phyloP scores from a whole-genome alignment of 2,113 vertebrate genomes.

The Myotis yumanensis region DNA sequence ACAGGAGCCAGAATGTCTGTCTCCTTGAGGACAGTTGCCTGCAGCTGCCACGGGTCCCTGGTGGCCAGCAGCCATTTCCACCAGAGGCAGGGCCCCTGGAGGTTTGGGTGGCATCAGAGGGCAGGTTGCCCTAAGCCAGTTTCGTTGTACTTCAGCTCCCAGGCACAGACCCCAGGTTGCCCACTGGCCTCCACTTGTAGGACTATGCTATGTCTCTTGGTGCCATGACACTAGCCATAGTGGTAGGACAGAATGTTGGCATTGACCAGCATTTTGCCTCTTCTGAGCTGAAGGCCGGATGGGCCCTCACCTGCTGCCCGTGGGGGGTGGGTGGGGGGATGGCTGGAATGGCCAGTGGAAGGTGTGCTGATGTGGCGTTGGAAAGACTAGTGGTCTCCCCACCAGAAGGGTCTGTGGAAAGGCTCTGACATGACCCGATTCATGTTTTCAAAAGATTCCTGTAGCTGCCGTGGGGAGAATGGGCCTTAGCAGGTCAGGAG shows the following conservation, averaged over 20 bases:
- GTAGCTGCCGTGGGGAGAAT: background rate
- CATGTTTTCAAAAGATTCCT: background rate
- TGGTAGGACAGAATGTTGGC: background rate
- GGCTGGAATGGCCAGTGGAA: fast-evolving
- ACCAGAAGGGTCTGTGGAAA: background rate
- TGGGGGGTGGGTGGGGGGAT: fast-evolving
- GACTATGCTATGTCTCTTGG: background rate
- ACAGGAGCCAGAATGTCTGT: background rate
- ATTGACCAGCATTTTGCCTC: fast-evolving
- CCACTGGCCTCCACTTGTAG: background rate
- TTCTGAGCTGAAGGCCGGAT: background rate
- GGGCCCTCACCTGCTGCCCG: fast-evolving
- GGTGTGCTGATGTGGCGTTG: background rate
- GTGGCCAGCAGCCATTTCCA: fast-evolving
- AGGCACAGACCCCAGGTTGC: background rate
- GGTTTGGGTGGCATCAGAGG: background rate
- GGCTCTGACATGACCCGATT: background rate
- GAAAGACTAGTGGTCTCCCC: background rate
- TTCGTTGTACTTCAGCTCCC: background rate
- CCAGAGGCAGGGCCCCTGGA: background rate
- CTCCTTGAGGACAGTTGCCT: background rate
- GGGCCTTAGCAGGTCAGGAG: background rate
- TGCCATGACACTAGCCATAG: background rate
- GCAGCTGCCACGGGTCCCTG: background rate
- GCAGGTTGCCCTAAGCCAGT: background rate